Conservation (phyloP, 2,888 invertebrate genomes). For the Invenusta paracnida region DNA sequence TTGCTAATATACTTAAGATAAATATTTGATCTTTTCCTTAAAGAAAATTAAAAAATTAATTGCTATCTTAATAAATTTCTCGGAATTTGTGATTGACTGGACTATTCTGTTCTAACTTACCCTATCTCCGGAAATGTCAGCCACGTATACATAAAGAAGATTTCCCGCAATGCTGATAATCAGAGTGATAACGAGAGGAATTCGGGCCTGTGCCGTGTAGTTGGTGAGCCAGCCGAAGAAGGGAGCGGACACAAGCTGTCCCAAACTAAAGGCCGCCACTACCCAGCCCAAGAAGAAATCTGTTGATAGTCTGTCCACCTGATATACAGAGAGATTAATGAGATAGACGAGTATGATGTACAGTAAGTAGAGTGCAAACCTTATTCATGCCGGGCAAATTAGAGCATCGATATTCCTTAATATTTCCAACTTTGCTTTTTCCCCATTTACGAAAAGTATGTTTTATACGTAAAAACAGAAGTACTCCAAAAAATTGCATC, state of each 20-base stretch:
- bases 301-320: constrained; percentile 50
- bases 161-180: constrained; percentile 56
- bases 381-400: too few species aligned
- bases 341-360: neutral
- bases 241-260: constrained; percentile 59
- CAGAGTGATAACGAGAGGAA: constrained; percentile 54
- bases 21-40: too few species aligned
- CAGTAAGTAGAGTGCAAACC: neutral
- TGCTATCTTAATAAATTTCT: too few species aligned
- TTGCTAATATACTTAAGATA: too few species aligned
- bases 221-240: constrained; percentile 56
- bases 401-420: too few species aligned
- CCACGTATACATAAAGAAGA: constrained; percentile 55
- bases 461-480: neutral
- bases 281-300: constrained; percentile 57
- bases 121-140: constrained; percentile 47
- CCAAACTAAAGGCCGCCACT: constrained; percentile 57
- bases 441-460: neutral
- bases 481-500: neutral
- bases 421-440: too few species aligned
- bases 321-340: constrained; percentile 31
- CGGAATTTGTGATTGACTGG: too few species aligned
- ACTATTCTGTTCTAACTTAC: neutral
- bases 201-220: constrained; percentile 48
- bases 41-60: too few species aligned